A percentile compares a stretch with the other conserved stretches of the same genome.
Evolutionary conservation across 2,797 vertebrate species (phyloP).

Genomic region (Benthosema pterotum): DNA sequence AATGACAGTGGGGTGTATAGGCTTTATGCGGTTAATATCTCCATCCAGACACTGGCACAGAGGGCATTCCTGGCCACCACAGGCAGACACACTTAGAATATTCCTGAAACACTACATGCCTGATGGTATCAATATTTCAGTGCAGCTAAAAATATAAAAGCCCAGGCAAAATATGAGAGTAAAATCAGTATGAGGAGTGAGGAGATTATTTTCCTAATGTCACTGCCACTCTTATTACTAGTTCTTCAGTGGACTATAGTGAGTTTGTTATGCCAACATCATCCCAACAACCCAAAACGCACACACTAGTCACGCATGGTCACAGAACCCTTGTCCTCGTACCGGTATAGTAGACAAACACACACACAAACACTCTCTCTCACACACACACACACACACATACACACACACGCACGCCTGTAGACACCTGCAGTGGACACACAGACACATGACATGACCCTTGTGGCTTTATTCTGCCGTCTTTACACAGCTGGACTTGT

Average conservation of each 20-base stretch:
- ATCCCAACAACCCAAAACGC: neutral
- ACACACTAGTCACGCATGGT: too few species aligned
- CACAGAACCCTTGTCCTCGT: too few species aligned
- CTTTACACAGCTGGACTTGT: slow-evolving; percentile 47
- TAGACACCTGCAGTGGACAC: slow-evolving; percentile 1
- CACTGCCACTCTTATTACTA: neutral
- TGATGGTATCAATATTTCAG: slow-evolving; percentile 59
- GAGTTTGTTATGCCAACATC: neutral
- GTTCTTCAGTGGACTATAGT: neutral
- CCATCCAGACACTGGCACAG: neutral
- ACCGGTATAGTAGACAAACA: too few species aligned
- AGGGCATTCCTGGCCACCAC: neutral
- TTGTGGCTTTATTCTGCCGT: slow-evolving; percentile 34
- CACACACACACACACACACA: too few species aligned
- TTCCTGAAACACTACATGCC: slow-evolving; percentile 46
- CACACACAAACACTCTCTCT: too few species aligned
- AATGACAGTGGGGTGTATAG: too few species aligned
- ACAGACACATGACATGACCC: slow-evolving; percentile 19
- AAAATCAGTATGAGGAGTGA: too few species aligned
- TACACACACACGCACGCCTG: slow-evolving; percentile 22
- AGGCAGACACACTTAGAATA: neutral
- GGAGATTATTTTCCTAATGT: neutral
- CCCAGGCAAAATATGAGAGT: slow-evolving; percentile 5
- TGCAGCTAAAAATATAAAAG: slow-evolving; percentile 52
- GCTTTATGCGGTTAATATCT: too few species aligned